Evolutionary conservation across 1,140 invertebrate species (phyloP), one percentile per base, ranked within the genome.

Genomic region (Scaptomyza montana): DNA sequence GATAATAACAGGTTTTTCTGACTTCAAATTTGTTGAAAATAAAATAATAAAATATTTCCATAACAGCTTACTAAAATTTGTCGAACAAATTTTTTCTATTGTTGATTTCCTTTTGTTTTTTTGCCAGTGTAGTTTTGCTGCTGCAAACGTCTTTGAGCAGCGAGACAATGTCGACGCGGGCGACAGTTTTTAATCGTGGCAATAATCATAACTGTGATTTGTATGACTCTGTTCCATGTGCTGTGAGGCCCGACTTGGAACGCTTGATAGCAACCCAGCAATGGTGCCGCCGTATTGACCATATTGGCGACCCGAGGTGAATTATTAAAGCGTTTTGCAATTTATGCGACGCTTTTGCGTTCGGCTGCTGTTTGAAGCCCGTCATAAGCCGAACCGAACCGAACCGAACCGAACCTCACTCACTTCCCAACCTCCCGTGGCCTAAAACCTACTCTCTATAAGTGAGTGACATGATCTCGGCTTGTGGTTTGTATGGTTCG

Each of bases 171-270:
- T 45, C 73, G 60, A 49, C 47, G 71, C 61, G 60, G 43, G 85
- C 84, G 85, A 89, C 77, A 89, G 84, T 89, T 89, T 89, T 89
- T 89, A 89, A 89, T 89, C 84, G 84, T 41, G 61, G 84, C 85
- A 89, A 89, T 89, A 89, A 89, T 89, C 84, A 89, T 89, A 89
- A 89, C 84, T 89, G 84, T 89, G 84, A 89, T 89, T 89, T 89
- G 84, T 89, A 87, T 84, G 84, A 89, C 84, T 89, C 69, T 89
- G 85, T 89, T 74, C 69, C 3, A 28, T 43, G 41, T 67, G 54
- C 28, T 25, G 12, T n/a, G 36, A 9, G 9, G 36, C 36, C 36
- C 2, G 36, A 3, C 1, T 30, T 9, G 33, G 39, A 12, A n/a
- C 39, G 39, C 39, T n/a, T 33, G 30, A 33, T 5, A 33, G 30